phyloP scores from a whole-genome alignment of 1,140 invertebrate genomes.

The Chlorops oryzae region DNA sequence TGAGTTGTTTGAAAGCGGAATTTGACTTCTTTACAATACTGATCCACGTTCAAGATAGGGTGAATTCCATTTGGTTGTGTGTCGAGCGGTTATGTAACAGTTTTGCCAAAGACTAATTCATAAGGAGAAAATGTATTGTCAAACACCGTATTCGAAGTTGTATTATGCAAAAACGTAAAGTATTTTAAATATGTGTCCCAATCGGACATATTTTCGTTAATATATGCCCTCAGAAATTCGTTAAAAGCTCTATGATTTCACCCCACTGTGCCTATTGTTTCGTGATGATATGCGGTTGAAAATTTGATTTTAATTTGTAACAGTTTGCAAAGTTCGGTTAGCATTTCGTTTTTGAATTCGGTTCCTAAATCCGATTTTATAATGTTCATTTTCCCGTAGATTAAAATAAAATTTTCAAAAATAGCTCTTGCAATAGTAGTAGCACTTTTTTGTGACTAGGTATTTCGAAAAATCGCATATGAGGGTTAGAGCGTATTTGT shows the following conservation, averaged over 20 bases:
- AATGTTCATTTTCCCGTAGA: slow-evolving; percentile 7
- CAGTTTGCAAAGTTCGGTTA: no score
- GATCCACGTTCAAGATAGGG: no score
- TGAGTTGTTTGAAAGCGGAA: no score
- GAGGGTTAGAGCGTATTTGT: background rate
- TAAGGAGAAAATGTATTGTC: no score
- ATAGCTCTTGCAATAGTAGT: background rate
- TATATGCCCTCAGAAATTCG: slow-evolving; percentile 7
- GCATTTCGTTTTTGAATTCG: slow-evolving; percentile 4
- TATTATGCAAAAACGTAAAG: slow-evolving; percentile 12
- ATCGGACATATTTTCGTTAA: slow-evolving; percentile 7
- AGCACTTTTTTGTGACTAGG: slow-evolving; percentile 1
- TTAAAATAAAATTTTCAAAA: slow-evolving; percentile 9
- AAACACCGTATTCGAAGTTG: slow-evolving; percentile 2
- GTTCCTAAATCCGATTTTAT: slow-evolving; percentile 7
- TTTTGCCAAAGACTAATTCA: no score
- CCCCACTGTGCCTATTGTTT: slow-evolving; percentile 4
- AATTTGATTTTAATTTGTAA: no score
- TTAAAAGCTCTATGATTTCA: slow-evolving; percentile 3
- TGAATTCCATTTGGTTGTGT: no score
- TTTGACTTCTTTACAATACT: no score
- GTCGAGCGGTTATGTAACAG: no score
- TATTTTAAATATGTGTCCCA: slow-evolving; percentile 10
- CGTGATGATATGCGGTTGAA: background rate
- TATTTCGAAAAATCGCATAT: slow-evolving; percentile 10